These are phyloP conservation scores for Drosophila emarginata DNA, from an alignment of 2,888 invertebrate genomes.

Conservation along the genomic window DNA sequence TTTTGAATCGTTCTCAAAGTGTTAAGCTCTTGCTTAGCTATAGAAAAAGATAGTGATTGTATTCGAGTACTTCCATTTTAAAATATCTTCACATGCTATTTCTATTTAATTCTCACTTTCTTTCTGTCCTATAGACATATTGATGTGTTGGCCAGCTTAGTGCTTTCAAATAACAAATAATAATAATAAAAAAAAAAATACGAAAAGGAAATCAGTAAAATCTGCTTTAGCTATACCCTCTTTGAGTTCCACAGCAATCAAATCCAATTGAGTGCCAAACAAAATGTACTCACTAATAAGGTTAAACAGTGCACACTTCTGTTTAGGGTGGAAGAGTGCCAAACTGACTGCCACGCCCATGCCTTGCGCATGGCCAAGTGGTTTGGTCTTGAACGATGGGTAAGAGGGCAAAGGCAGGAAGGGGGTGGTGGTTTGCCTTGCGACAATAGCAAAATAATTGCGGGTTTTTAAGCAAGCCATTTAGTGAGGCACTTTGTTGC, in stretches of 20 bases:
- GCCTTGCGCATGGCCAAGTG: constrained; percentile 34
- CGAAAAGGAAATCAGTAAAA: constrained; percentile 7
- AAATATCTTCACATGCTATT: constrained; percentile 21
- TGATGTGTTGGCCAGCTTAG: constrained; percentile 53
- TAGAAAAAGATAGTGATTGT: constrained; percentile 50
- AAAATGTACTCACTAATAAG: constrained; percentile 61
- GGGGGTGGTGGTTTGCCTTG: constrained; percentile 44
- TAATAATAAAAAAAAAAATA: constrained; percentile 34
- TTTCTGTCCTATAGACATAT: constrained; percentile 18
- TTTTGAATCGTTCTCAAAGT: neutral
- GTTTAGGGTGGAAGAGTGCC: constrained; percentile 52
- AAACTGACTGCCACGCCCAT: constrained; percentile 23
- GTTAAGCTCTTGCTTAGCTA: neutral
- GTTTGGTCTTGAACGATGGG: neutral
- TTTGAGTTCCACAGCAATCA: constrained; percentile 49
- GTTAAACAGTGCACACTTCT: constrained; percentile 55
- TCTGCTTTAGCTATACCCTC: neutral
- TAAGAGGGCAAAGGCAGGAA: constrained; percentile 10
- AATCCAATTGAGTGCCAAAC: constrained; percentile 59
- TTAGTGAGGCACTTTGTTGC: constrained; percentile 53
- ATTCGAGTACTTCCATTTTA: constrained; percentile 60
- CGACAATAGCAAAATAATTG: constrained; percentile 66
- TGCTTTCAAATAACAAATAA: constrained; percentile 63
- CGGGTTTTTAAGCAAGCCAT: constrained; percentile 68
- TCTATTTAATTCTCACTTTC: constrained; percentile 1